A percentile compares a stretch with the other conserved stretches of the same genome.
Evolutionary conservation across 2,888 invertebrate genomes (phyloP).

Genomic region (Drosophila kambysellisi): DNA sequence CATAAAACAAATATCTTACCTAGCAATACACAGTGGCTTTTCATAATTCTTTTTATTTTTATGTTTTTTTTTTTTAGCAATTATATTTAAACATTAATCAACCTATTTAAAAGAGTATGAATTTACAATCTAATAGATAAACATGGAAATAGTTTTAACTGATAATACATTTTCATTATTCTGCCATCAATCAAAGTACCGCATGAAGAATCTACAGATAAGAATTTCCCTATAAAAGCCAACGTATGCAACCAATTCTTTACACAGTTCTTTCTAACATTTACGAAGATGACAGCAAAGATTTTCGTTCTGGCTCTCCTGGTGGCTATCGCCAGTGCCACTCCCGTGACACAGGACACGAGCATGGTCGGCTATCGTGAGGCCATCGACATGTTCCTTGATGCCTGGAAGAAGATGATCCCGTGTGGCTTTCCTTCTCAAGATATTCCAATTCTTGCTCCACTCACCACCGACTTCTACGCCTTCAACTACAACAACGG

Average conservation of each 20-base stretch:
- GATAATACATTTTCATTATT: neutral
- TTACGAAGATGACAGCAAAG: constrained; percentile 37
- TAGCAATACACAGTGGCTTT: neutral
- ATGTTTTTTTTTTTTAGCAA: too few species aligned
- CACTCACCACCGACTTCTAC: constrained; percentile 40
- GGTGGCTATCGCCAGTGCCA: constrained; percentile 27
- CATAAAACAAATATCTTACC: neutral
- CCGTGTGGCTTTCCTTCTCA: constrained; percentile 71
- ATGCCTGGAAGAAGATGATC: constrained; percentile 63
- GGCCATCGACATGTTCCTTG: constrained; percentile 50
- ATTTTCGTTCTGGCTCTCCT: constrained; percentile 51
- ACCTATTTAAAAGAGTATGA: too few species aligned
- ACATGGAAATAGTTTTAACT: too few species aligned
- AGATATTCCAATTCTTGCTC: constrained; percentile 68
- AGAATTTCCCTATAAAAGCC: neutral
- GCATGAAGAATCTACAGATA: neutral
- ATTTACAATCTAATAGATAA: too few species aligned
- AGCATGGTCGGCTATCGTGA: constrained; percentile 44
- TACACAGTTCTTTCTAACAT: constrained; percentile 18
- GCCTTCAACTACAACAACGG: constrained; percentile 29
- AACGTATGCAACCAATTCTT: neutral
- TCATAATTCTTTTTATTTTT: too few species aligned
- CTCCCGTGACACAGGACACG: constrained; percentile 18
- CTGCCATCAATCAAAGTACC: neutral
- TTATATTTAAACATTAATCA: too few species aligned